Conservation (phyloP, 35 echinoderm and acorn worm genomes). For the Holothuria glaberrima region DNA sequence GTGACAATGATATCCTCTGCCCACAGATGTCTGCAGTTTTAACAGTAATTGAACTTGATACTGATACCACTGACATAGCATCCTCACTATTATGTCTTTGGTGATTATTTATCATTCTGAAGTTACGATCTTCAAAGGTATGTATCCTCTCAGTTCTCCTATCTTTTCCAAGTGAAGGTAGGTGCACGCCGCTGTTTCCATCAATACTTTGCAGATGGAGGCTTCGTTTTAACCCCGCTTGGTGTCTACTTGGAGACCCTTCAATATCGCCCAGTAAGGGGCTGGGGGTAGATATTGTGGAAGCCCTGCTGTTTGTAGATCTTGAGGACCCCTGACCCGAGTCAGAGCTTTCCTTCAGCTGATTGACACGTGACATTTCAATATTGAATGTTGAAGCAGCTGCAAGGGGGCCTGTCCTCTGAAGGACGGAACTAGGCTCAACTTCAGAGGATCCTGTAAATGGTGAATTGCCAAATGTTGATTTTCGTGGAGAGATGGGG, state of each 20-base stretch:
- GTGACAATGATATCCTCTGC: slow-evolving; percentile 46
- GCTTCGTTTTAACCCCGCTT: not conserved
- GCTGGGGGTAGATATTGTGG: slow-evolving; percentile 85
- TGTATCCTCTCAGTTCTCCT: slow-evolving; percentile 11
- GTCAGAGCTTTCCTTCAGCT: slow-evolving; percentile 73
- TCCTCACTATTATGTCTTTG: slow-evolving; percentile 44
- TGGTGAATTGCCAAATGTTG: not conserved
- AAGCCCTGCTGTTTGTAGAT: slow-evolving; percentile 73
- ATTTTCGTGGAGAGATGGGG: not conserved
- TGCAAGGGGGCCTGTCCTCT: not conserved
- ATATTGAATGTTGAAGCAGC: slow-evolving; percentile 68
- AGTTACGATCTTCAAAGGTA: not conserved
- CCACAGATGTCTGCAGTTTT: slow-evolving; percentile 36
- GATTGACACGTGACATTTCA: slow-evolving; percentile 70
- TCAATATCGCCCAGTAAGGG: slow-evolving; percentile 61
- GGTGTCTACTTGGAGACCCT: slow-evolving; percentile 8
- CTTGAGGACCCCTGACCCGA: slow-evolving; percentile 83
- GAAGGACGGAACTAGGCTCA: not conserved
- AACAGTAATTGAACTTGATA: slow-evolving; percentile 21
- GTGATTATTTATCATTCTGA: not conserved
- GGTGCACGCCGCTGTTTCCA: slow-evolving; percentile 12
- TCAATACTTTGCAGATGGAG: slow-evolving; percentile 42
- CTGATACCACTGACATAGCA: slow-evolving; percentile 50
- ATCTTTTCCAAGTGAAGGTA: slow-evolving; percentile 7
- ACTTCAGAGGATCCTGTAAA: not conserved